Percentiles rank a stretch among this genome's conserved stretches.
phyloP scores from a whole-genome alignment of 2,797 vertebrate genomes.

The Octomys mimax region DNA sequence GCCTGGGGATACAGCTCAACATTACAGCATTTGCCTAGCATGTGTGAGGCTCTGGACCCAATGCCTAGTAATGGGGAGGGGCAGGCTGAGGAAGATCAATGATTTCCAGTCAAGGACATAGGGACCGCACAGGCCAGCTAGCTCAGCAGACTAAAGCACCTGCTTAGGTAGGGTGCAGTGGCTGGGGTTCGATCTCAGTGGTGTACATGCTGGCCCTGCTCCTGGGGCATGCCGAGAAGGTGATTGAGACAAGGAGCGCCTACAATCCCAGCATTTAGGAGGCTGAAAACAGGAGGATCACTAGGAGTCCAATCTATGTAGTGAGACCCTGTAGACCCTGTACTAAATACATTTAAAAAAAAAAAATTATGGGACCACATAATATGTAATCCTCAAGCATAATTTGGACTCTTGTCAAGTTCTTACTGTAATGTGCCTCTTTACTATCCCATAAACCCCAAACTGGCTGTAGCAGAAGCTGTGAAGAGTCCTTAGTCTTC shows the following conservation, averaged over 20 bases:
- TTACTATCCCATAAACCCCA: background rate
- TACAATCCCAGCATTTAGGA: too few relatives aligned
- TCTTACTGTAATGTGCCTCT: slow-evolving; percentile 2
- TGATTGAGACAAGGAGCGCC: too few relatives aligned
- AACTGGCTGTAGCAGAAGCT: background rate
- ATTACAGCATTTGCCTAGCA: background rate
- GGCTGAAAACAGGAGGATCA: too few relatives aligned
- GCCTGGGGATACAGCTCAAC: background rate
- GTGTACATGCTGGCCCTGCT: too few relatives aligned
- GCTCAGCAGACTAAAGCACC: too few relatives aligned
- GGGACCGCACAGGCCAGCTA: too few relatives aligned
- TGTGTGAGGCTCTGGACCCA: background rate
- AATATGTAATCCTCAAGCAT: background rate
- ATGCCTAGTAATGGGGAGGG: background rate
- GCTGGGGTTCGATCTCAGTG: too few relatives aligned
- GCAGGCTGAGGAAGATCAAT: background rate
- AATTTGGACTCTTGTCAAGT: slow-evolving; percentile 4
- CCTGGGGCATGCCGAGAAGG: too few relatives aligned
- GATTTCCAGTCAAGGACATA: background rate
- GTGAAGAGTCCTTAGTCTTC: background rate
- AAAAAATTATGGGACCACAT: background rate
- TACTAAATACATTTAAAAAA: too few relatives aligned
- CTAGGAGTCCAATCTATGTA: too few relatives aligned
- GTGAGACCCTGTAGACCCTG: too few relatives aligned
- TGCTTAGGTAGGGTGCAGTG: too few relatives aligned